Evolutionary conservation across 30 jellyfish, hydroid and myxozoan genomes (phyloP).

Genomic region (Pseudorhiza aurosa): DNA sequence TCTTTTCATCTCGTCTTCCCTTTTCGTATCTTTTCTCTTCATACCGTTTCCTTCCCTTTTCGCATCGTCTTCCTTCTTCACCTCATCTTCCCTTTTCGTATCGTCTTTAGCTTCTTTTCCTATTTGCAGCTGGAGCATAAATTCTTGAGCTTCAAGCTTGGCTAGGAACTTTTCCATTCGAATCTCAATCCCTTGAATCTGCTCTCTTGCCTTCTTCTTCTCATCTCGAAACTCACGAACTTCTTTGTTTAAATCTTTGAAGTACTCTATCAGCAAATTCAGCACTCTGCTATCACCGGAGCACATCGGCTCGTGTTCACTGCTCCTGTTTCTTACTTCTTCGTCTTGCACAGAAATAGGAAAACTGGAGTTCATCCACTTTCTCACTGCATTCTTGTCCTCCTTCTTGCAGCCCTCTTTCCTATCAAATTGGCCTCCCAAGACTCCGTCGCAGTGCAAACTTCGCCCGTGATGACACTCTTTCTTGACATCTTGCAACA

Average conservation of each 20-base stretch:
- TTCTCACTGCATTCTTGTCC: background rate
- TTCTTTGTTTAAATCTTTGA: slow-evolving; percentile 88
- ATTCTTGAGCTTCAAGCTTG: slow-evolving; percentile 24
- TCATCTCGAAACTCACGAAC: slow-evolving; percentile 80
- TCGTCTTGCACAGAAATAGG: background rate
- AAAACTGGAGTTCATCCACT: slow-evolving; percentile 12
- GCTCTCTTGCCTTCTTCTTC: slow-evolving; percentile 62
- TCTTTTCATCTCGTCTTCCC: background rate
- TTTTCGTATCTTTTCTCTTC: background rate
- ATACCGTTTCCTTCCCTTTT: background rate
- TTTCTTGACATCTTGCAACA: too few species aligned
- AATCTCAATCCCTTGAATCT: slow-evolving; percentile 34
- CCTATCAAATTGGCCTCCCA: too few species aligned
- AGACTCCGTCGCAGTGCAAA: too few species aligned
- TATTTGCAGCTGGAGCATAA: background rate
- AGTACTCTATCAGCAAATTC: slow-evolving; percentile 76
- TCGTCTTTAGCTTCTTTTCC: background rate
- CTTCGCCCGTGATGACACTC: too few species aligned
- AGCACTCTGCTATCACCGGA: slow-evolving; percentile 46
- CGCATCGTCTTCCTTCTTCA: background rate
- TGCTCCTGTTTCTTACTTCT: background rate
- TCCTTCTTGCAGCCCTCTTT: too few species aligned
- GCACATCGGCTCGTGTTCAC: background rate
- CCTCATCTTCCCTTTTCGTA: background rate
- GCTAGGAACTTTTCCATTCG: slow-evolving; percentile 36